Evolutionary conservation across 2,113 vertebrate species (phyloP).

Genomic region (Etheostoma cragini): DNA sequence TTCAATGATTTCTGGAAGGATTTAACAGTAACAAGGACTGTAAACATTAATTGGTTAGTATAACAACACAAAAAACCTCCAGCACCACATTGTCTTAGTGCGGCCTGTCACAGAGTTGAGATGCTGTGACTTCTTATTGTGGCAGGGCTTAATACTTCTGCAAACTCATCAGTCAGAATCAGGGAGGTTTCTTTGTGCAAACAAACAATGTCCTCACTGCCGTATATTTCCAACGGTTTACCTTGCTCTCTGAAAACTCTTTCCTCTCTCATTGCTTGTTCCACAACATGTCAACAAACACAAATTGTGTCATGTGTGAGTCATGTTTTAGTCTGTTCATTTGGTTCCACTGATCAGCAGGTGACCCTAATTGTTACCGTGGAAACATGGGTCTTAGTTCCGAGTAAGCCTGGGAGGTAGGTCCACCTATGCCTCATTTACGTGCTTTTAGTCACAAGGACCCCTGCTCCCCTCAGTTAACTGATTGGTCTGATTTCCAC

Average conservation of each 20-base stretch:
- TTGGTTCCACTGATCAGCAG: neutral
- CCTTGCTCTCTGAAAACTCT: neutral
- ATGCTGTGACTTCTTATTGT: neutral
- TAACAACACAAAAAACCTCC: neutral
- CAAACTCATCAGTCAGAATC: neutral
- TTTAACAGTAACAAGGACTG: neutral
- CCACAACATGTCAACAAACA: neutral
- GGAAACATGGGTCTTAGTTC: neutral
- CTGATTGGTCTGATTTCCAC: neutral
- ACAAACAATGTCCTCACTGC: neutral
- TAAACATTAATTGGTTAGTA: neutral
- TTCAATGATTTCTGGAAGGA: neutral
- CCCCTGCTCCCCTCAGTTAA: neutral
- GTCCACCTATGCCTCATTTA: neutral
- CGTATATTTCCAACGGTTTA: neutral
- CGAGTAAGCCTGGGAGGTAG: neutral
- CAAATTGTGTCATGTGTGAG: neutral
- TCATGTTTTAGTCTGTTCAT: neutral
- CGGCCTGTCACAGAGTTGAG: neutral
- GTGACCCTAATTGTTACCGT: constrained; percentile 10
- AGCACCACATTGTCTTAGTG: neutral
- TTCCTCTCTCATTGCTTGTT: neutral
- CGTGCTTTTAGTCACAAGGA: constrained; percentile 3
- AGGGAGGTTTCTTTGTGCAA: neutral
- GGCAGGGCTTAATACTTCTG: neutral